Conservation (phyloP, 2,113 vertebrate species). For the Neotragus pygmaeus region DNA sequence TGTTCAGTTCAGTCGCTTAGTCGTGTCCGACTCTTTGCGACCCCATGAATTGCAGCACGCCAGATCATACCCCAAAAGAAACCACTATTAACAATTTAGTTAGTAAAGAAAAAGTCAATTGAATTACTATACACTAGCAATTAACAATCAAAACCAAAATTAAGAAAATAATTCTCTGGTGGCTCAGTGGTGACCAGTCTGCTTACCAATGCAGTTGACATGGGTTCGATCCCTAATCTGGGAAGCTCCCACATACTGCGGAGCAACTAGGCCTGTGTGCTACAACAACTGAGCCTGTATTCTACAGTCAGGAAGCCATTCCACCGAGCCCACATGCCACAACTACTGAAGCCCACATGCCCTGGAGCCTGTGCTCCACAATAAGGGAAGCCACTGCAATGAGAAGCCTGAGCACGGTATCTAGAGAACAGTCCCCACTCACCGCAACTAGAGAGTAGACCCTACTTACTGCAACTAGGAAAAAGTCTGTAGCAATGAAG, state of each 20-base stretch:
- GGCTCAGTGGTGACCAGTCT: not conserved
- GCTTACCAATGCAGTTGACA: not conserved
- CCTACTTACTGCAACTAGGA: not conserved
- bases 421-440: not conserved
- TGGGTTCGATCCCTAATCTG: not conserved
- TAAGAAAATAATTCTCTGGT: not conserved
- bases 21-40: too few species aligned
- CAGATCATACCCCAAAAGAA: not conserved
- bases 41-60: too few species aligned
- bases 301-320: not conserved
- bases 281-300: not conserved
- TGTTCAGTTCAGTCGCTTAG: too few species aligned
- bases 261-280: not conserved
- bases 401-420: not conserved
- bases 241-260: not conserved
- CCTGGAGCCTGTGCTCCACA: not conserved
- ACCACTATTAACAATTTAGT: not conserved
- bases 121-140: not conserved
- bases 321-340: not conserved
- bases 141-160: not conserved
- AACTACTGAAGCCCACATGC: not conserved
- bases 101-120: not conserved
- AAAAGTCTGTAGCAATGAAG: not conserved
- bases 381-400: not conserved
- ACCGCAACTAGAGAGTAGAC: not conserved